Evolutionary conservation across 2,888 invertebrate species (phyloP).

Genomic region (Drosophila anomelani): DNA sequence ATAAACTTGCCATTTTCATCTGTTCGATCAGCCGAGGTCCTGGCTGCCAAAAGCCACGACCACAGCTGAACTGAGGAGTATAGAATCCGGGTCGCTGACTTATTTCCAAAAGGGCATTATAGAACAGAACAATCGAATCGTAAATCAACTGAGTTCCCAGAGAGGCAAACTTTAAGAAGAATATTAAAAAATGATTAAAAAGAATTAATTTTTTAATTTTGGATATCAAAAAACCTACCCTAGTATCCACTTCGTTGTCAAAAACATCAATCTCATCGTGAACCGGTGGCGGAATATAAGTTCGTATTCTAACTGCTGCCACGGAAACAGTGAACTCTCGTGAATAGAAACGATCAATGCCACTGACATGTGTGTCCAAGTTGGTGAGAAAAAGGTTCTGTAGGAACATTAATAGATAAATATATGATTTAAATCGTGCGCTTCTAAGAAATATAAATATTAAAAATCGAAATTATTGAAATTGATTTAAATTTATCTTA

Average conservation of each 20-base stretch:
- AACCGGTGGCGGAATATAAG: slow-evolving; percentile 70
- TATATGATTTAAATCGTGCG: not conserved
- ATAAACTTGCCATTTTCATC: slow-evolving; percentile 86
- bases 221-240: slow-evolving; percentile 53
- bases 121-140: slow-evolving; percentile 96
- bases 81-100: slow-evolving; percentile 55
- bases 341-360: slow-evolving; percentile 72
- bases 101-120: slow-evolving; percentile 89
- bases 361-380: slow-evolving; percentile 83
- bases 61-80: slow-evolving; percentile 72
- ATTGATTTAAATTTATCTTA: no score
- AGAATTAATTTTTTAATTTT: not conserved
- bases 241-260: slow-evolving; percentile 50
- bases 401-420: not conserved
- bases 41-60: slow-evolving; percentile 84
- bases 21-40: slow-evolving; percentile 88
- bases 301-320: slow-evolving; percentile 67
- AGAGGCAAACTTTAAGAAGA: slow-evolving; percentile 51
- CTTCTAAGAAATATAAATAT: no score
- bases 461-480: no score
- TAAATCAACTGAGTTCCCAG: slow-evolving; percentile 88
- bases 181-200: not conserved
- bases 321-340: slow-evolving; percentile 64
- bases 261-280: slow-evolving; percentile 78
- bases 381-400: slow-evolving; percentile 85